Percentiles rank a stretch among this genome's conserved stretches.
These are phyloP conservation scores for Holothuria leucospilota DNA, from an alignment of 53 echinoderm and acorn worm genomes.

Conservation along the genomic window DNA sequence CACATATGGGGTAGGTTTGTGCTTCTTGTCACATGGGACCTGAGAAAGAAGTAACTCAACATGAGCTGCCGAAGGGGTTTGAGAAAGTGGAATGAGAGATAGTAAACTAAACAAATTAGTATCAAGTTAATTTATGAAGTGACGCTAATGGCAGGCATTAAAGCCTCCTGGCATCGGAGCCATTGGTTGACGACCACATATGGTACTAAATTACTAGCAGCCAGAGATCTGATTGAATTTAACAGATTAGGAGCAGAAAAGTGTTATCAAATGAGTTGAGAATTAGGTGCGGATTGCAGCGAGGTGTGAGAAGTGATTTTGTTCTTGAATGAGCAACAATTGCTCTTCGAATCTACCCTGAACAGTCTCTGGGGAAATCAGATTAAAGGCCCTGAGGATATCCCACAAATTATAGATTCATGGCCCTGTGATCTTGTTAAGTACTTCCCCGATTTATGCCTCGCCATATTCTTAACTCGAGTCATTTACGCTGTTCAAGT, in stretches of 20 bases:
- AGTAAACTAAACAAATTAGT: conserved; percentile 43
- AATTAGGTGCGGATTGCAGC: conserved; percentile 47
- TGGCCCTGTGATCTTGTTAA: conserved; percentile 49
- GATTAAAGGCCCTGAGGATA: conserved; percentile 45
- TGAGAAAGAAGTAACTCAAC: too few relatives aligned
- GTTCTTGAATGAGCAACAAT: conserved; percentile 46
- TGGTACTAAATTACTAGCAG: conserved; percentile 34
- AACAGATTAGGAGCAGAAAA: conserved; percentile 49
- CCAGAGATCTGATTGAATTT: conserved; percentile 43
- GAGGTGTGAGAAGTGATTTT: conserved; percentile 45
- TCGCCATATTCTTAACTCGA: not conserved
- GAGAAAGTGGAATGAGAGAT: not conserved
- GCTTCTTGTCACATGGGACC: too few relatives aligned
- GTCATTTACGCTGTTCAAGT: too few relatives aligned
- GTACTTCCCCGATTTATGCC: conserved; percentile 41
- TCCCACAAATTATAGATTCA: conserved; percentile 51
- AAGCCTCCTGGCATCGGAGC: conserved; percentile 14
- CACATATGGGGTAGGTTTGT: too few relatives aligned
- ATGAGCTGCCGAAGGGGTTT: conserved; percentile 19
- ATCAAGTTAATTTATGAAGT: conserved; percentile 50
- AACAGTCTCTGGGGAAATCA: conserved; percentile 42
- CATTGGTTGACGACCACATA: conserved; percentile 40
- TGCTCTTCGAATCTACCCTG: conserved; percentile 31
- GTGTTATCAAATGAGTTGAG: conserved; percentile 44
- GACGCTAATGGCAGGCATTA: conserved; percentile 4